Percentiles rank a stretch among this genome's conserved stretches.
Evolutionary conservation across 92 coral and sea anemone species (phyloP).

Genomic region (Phenganax marumi): DNA sequence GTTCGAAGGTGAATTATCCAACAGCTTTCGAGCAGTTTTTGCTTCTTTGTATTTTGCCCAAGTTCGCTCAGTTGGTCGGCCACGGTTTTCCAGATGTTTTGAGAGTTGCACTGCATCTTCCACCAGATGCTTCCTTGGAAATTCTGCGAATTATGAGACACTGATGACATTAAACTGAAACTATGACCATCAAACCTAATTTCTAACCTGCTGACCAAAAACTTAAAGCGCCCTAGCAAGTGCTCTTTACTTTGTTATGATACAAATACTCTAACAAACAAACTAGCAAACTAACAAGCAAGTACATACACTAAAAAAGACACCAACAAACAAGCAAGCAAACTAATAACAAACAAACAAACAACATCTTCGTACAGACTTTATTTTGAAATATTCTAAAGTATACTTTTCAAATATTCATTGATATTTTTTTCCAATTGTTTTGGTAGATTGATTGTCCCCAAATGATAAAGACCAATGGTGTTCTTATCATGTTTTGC

Average conservation of each 20-base stretch:
- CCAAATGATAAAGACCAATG: conserved; percentile 78
- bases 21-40: conserved; percentile 53
- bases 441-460: conserved; percentile 73
- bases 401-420: conserved; percentile 75
- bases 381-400: neutral
- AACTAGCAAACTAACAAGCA: no score
- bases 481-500: conserved; percentile 72
- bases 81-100: conserved; percentile 79
- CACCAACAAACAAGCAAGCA: no score
- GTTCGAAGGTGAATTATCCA: neutral
- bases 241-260: no score
- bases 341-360: no score
- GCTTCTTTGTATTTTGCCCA: conserved; percentile 84
- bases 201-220: no score
- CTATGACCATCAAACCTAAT: no score
- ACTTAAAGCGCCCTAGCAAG: no score
- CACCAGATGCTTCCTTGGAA: conserved; percentile 69
- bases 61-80: conserved; percentile 87
- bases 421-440: conserved; percentile 70
- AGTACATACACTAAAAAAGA: no score
- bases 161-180: neutral
- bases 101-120: conserved; percentile 70
- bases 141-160: conserved; percentile 43
- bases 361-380: no score
- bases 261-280: no score